Conservation (phyloP, 2,888 invertebrate genomes). For the Acanthosepion lycidas region DNA sequence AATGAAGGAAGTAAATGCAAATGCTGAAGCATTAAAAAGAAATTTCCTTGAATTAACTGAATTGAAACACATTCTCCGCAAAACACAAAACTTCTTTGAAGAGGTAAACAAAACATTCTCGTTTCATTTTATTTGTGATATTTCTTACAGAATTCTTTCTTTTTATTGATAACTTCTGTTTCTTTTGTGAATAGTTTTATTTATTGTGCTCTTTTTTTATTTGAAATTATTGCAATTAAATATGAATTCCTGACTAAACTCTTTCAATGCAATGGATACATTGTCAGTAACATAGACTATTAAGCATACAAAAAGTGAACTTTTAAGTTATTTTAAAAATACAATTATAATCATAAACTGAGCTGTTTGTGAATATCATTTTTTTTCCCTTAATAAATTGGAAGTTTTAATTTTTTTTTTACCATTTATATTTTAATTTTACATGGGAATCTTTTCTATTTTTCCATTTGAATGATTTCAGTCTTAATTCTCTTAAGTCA, state of each 20-base stretch:
- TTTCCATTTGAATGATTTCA: too few relatives aligned
- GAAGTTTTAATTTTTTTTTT: too few relatives aligned
- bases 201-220: too few relatives aligned
- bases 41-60: conserved; percentile 98
- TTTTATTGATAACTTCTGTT: neutral
- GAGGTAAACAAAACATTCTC: conserved; percentile 79
- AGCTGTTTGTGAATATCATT: too few relatives aligned
- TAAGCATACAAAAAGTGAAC: too few relatives aligned
- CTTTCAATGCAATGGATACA: neutral
- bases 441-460: too few relatives aligned
- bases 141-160: neutral
- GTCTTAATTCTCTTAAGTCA: too few relatives aligned
- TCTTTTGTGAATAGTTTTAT: too few relatives aligned
- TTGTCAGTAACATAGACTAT: neutral
- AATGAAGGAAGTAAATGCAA: conserved; percentile 97
- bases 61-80: conserved; percentile 95
- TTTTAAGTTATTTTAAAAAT: too few relatives aligned
- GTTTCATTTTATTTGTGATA: neutral
- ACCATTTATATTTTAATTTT: too few relatives aligned
- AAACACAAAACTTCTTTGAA: conserved; percentile 99
- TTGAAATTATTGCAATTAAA: neutral
- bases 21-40: conserved; percentile 96
- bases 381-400: too few relatives aligned
- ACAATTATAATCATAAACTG: too few relatives aligned
- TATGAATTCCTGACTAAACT: neutral